Evolutionary conservation across 2,888 invertebrate species (phyloP).

Genomic region (Schizaphis graminum): DNA sequence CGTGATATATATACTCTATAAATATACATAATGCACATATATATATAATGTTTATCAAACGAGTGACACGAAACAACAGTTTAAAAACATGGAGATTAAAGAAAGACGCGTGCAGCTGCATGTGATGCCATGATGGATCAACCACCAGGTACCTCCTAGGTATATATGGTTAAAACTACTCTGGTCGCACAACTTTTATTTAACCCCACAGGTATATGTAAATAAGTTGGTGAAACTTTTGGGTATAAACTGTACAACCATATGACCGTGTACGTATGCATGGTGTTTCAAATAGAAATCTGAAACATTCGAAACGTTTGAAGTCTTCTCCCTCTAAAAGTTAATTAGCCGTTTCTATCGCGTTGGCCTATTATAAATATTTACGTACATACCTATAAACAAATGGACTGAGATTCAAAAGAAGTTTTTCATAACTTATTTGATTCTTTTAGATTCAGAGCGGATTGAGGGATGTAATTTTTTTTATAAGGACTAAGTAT

Average conservation of each 20-base stretch:
- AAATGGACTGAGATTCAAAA: not conserved
- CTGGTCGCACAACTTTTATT: constrained; percentile 1
- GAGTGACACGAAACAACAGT: not conserved
- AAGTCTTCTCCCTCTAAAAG: constrained; percentile 7
- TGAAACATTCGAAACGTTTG: not conserved
- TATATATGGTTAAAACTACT: not conserved
- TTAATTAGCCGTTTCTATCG: not conserved
- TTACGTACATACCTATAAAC: not conserved
- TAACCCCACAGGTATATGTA: not conserved
- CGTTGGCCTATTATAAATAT: constrained; percentile 3
- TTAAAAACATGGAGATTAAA: not conserved
- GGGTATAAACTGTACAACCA: not conserved
- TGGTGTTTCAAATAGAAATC: not conserved
- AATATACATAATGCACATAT: not conserved
- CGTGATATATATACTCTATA: too few species aligned
- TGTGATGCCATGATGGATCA: not conserved
- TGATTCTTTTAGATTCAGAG: not conserved
- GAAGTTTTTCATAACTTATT: not conserved
- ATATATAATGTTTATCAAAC: not conserved
- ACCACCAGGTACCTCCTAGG: not conserved
- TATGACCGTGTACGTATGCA: not conserved
- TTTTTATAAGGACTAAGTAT: not conserved
- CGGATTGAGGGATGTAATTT: not conserved
- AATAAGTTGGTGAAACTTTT: constrained; percentile 43
- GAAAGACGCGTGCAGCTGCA: not conserved